These are phyloP conservation scores for Drosophila truncata DNA, from an alignment of 1,140 invertebrate genomes.

Conservation along the genomic window DNA sequence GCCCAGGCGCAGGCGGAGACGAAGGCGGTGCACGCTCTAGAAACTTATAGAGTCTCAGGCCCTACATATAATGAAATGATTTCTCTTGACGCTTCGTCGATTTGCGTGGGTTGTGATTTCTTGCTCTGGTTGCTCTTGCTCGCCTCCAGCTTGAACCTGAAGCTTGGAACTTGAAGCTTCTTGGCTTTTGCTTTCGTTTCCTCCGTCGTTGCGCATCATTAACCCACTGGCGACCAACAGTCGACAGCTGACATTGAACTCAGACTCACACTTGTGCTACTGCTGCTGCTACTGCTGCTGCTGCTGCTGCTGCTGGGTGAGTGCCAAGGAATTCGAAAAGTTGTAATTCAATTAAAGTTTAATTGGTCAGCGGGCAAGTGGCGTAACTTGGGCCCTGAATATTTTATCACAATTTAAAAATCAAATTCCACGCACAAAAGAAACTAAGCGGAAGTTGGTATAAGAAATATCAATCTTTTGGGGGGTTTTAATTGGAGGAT, in stretches of 20 bases:
- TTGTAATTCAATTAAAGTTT: constrained; percentile 61
- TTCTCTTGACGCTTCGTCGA: constrained; percentile 62
- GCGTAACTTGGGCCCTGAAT: constrained; percentile 39
- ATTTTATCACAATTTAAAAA: constrained; percentile 34
- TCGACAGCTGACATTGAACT: constrained; percentile 55
- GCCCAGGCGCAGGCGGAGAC: constrained; percentile 14
- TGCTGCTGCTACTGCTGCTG: neutral
- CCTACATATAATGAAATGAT: constrained; percentile 64
- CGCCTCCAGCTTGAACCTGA: constrained; percentile 6
- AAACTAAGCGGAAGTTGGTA: neutral
- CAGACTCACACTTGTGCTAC: neutral
- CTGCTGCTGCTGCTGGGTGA: constrained; percentile 9
- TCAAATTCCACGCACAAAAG: neutral
- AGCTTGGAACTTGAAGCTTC: constrained; percentile 21
- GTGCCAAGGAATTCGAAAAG: constrained; percentile 50
- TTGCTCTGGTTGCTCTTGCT: constrained; percentile 43
- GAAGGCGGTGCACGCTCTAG: constrained; percentile 17
- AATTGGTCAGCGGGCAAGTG: constrained; percentile 51
- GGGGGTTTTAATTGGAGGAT: neutral
- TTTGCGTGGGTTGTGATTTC: constrained; percentile 63
- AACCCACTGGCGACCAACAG: constrained; percentile 42
- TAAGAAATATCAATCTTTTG: neutral
- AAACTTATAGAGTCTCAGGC: constrained; percentile 43
- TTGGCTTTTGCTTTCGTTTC: constrained; percentile 43
- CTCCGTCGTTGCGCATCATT: constrained; percentile 45